Evolutionary conservation across 2,797 vertebrate genomes (phyloP), one percentile per base, ranked within the genome.

Genomic region (Phalanger gymnotis): DNA sequence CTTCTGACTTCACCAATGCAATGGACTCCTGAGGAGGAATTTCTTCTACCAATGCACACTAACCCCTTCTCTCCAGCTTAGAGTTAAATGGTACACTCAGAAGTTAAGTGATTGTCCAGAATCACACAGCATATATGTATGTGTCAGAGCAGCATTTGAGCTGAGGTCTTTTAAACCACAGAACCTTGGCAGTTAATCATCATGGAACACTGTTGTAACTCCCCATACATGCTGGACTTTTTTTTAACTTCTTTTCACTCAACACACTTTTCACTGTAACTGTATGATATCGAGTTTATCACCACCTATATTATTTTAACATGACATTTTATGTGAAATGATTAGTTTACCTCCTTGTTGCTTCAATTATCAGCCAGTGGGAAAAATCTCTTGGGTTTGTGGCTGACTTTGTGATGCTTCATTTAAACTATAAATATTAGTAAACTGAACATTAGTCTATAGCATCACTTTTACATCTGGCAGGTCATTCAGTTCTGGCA

Each of bases 371-470:
- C 92, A 90, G 28, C 0, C 61, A 51, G 6, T 53, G 3, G n/a
- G 53, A 95, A 95, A 90, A 81, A 81, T 81, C 54, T 25, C 16
- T 57, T 4, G 51, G 27, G 25, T 90, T 57, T 96, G 53, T 90
- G n/a, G 28, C 5, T 91, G 30, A 73, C n/a, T 47, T 3, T 91
- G 53, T 92, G 30, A 95, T 22, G 34, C 27, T 52, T 30, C 55
- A n/a, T 91, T 92, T 92, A 61, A 94, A 92, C 51, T 52, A 92
- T 61, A 56, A 92, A 91, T 56, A 90, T 73, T 90, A 81, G 14
- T 53, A 94, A 90, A 91, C 58, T 56, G 47, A 93, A 47, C 90
- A 56, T n/a, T 28, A 54, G 54, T 54, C 73, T 56, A 30, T 10
- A 58, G 51, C 54, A 5, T 16, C n/a, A 94, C 0, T 90, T 25